Base-by-base conservation (phyloP, 2,888 invertebrate genomes). In the Tupiocoris notatus region DNA sequence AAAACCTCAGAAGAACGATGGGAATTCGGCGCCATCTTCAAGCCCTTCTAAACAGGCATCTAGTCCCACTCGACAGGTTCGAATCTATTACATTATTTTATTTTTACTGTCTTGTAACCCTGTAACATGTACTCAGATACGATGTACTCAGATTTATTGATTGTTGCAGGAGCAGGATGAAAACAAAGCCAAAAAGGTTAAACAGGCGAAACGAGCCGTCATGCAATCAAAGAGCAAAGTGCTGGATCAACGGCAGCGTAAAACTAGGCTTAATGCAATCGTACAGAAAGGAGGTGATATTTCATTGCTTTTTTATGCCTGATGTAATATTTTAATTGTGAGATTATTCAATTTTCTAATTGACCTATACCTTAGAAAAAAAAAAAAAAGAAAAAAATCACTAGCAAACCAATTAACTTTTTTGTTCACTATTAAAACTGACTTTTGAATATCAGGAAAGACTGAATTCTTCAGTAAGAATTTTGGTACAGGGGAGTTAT, bases 201-300 rank as follows among this genome's bases (percentile, higher is more conserved):
- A 39, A 17, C 61, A 59, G 16, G 25, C 61, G 39, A 73, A 73
- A 54, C 61, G 73, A n/a, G 57, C 57, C 23, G 73, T 73, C 6
- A 62, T 73, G 73, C 73, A 62, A 22, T 73, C 73, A 25, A 73
- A 73, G 17, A 73, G 73, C 56, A 73, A 73, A 62, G 73, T 73
- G 17, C 39, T 73, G 39, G 73, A 73, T 62, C 73, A 73, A 22
- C 61, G 73, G 17, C 73, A 73, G n/a, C 61, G 73, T 1, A 73
- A 73, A 57, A 62, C 62, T 39, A 61, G 73, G 2, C 17, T 62
- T 16, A 62, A 73, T 17, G 73, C 73, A 18, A 73, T 73, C n/a
- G 73, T 23, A 6, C 73, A 73, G 39, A 73, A 73, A 62, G 73
- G 73, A 39, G 39, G 39, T 39, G n/a, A n/a, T n/a, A n/a, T n/a